Evolutionary conservation across 2,797 vertebrate species (phyloP), one percentile per base, ranked within the genome.

Genomic region (Etheostoma nigrum): DNA sequence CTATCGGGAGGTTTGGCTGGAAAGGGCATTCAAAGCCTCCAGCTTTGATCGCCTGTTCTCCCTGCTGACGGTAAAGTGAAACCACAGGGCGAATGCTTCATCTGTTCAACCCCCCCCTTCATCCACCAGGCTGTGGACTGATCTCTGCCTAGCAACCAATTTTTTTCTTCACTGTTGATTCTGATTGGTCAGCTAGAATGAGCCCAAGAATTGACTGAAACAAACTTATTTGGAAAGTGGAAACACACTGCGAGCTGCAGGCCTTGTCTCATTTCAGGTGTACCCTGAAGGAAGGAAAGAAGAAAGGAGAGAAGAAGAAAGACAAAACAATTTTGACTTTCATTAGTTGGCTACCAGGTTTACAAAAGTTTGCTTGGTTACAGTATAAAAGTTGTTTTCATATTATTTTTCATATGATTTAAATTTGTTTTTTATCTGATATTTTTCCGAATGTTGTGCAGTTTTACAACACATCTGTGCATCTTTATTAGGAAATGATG

Each of bases 1-100:
- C 96, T 99, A 99, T 96, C 98, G 97, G 96, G 97, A 96, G 96
- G 96, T 99, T 95, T 99, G 98, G 98, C 96, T 99, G 97, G 97
- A 99, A 97, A 98, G 96, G 95, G 96, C 97, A 89, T 97, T 98
- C 96, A 97, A 98, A 96, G 97, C 97, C 96, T 97, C 97, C 96
- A 97, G 97, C 92, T 99, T 97, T 99, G 97, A 98, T 96, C 97
- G 96, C 96, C 97, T 99, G 96, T 97, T 99, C 96, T 97, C 96
- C 94, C 96, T 96, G 96, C 97, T 99, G 96, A 99, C 98, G 98
- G 98, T 99, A 99, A 99, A 95, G 97, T 98, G 97, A 97, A 94
- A 94, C 95, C 60, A 93, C 89, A 86, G 95, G 96, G 90, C 79
- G 81, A 94, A 95, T 93, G 95, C 95, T 95, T 95, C 94, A 93